Conservation (phyloP, 1,140 invertebrate species). For the Lasioglossum albipes region DNA sequence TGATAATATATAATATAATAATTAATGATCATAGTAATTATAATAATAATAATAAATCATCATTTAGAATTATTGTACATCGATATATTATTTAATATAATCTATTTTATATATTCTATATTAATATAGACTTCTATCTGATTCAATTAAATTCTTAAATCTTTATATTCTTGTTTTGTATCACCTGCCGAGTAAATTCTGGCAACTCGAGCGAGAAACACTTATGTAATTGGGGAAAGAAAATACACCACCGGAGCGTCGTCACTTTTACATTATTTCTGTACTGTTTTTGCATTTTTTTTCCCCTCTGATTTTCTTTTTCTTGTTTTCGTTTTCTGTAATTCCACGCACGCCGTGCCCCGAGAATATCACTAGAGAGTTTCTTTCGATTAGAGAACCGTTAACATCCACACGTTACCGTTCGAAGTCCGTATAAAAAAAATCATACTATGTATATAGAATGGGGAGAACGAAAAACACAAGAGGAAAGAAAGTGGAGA, state of each 20-base stretch:
- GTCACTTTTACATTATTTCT: slow-evolving; percentile 21
- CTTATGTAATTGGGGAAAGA: slow-evolving; percentile 55
- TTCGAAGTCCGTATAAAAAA: background rate
- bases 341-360: background rate
- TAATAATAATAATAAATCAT: slow-evolving; percentile 77
- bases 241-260: slow-evolving; percentile 48
- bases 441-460: background rate
- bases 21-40: slow-evolving; percentile 58
- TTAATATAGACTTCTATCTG: slow-evolving; percentile 77
- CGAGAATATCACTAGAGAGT: slow-evolving; percentile 6
- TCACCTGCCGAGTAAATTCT: slow-evolving; percentile 74
- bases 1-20: slow-evolving; percentile 55
- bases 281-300: slow-evolving; percentile 12
- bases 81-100: slow-evolving; percentile 80
- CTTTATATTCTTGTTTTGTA: slow-evolving; percentile 66
- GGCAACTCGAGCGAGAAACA: slow-evolving; percentile 71
- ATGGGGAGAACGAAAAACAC: background rate
- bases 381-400: background rate
- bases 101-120: slow-evolving; percentile 77
- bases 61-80: slow-evolving; percentile 79
- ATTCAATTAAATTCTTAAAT: slow-evolving; percentile 73
- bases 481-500: background rate
- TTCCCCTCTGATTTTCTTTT: background rate
- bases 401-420: background rate
- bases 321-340: slow-evolving; percentile 20